Evolutionary conservation across 2,888 invertebrate species (phyloP).

Genomic region (Philereme transversata): DNA sequence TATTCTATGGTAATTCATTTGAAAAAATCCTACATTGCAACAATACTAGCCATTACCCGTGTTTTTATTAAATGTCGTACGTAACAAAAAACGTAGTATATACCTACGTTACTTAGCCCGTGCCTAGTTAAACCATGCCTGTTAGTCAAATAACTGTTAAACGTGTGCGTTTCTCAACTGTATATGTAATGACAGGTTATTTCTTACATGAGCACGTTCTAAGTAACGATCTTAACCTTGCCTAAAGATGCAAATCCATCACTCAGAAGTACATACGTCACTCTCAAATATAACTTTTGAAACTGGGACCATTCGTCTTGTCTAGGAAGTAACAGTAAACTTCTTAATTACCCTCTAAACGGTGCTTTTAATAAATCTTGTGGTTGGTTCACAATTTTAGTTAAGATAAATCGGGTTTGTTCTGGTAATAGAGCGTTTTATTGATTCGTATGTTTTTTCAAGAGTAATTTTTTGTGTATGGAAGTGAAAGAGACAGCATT

Average conservation of each 20-base stretch:
- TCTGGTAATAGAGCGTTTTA: slow-evolving; percentile 2
- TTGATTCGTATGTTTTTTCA: not conserved
- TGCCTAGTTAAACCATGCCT: no score
- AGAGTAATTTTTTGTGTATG: no score
- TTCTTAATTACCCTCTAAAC: slow-evolving; percentile 50
- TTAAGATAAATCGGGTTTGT: slow-evolving; percentile 20
- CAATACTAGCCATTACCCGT: no score
- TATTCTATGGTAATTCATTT: no score
- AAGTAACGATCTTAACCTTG: not conserved
- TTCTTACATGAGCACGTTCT: not conserved
- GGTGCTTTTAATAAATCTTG: slow-evolving; percentile 34
- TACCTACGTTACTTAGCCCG: no score
- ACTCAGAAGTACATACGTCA: slow-evolving; percentile 14
- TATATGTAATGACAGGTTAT: no score
- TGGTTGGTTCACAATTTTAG: slow-evolving; percentile 30
- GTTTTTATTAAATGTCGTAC: no score
- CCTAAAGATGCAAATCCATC: slow-evolving; percentile 1
- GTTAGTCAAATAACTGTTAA: no score
- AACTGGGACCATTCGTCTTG: slow-evolving; percentile 39
- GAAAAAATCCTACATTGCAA: no score
- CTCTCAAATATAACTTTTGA: slow-evolving; percentile 27
- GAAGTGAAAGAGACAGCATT: no score
- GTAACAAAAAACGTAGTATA: no score
- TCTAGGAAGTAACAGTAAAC: slow-evolving; percentile 42
- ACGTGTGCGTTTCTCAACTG: no score